Conservation (phyloP, 1,140 invertebrate genomes). For the Drosophila triauraria region DNA sequence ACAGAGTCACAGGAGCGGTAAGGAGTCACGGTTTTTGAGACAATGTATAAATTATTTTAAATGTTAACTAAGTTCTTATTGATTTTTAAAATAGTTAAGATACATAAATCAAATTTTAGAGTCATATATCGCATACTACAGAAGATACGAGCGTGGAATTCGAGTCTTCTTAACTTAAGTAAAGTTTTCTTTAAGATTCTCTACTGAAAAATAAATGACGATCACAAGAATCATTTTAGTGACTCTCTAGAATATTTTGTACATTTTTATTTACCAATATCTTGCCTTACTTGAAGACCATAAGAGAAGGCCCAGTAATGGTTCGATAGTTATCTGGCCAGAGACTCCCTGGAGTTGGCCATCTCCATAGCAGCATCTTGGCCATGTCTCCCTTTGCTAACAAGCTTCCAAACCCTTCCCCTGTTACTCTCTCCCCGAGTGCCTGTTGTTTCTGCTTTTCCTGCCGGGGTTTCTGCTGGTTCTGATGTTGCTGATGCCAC, state of each 20-base stretch:
- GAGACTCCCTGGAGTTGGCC: background rate
- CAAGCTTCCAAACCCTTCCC: slow-evolving; percentile 51
- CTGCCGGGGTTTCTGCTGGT: slow-evolving; percentile 15
- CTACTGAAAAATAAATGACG: background rate
- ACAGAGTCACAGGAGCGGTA: background rate
- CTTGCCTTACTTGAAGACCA: background rate
- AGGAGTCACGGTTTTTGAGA: background rate
- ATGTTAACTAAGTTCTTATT: background rate
- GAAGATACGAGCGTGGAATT: no score
- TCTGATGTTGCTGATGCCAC: slow-evolving; percentile 37
- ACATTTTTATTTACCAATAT: background rate
- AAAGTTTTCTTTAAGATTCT: background rate
- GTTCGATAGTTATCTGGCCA: slow-evolving; percentile 20
- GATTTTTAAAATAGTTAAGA: no score
- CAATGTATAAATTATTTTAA: background rate
- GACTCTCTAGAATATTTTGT: background rate
- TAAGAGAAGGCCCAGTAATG: background rate
- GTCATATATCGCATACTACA: no score
- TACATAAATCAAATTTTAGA: background rate
- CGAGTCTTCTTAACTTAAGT: no score
- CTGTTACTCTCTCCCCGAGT: slow-evolving; percentile 3
- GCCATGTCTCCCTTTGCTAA: slow-evolving; percentile 63
- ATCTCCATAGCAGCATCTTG: slow-evolving; percentile 48
- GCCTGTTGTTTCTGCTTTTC: slow-evolving; percentile 23
- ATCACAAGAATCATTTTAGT: no score